Base-by-base conservation (phyloP, 2,888 invertebrate genomes). In the Stenichneumon culpator region DNA sequence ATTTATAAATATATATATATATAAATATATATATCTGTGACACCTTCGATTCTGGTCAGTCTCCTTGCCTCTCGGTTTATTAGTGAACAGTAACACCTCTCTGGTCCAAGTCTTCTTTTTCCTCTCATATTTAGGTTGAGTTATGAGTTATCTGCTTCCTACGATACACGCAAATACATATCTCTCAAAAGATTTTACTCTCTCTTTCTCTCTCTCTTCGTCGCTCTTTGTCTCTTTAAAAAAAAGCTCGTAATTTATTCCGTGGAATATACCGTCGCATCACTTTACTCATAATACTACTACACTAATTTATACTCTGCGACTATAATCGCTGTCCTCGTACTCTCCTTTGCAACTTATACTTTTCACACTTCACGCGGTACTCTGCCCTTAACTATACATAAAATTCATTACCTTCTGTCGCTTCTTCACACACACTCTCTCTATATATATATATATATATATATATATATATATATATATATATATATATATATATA, bases 21-120 rank as follows among this genome's bases (percentile, higher is more conserved):
- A 47, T 22, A 79, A 57, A 79, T 68, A 60, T 65, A 67, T 73
- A 54, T 67, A 68, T 90, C 91, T 91, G 90, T 90, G 90, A 91
- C 90, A 92, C 92, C 91, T 93, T 93, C 89, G 91, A 91, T 92
- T 93, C 90, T 93, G 92, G 93, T 93, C 92, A 92, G 93, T 93
- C 93, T 94, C 93, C 94, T 93, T 94, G 94, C 93, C 94, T 94
- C 93, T 94, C 94, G 94, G 94, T 94, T 93, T 94, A 94, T 94
- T 94, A 94, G 94, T 94, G 93, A 94, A 94, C 93, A 93, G 92
- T 93, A 93, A 93, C 93, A 94, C 93, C 93, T 93, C 93, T 94
- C 94, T 94, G 94, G 94, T 94, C 94, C 94, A 93, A 93, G 91
- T 93, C 92, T 94, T 93, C 93, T 93, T 92, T 91, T 89, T 93